Evolutionary conservation across 2,888 invertebrate species (phyloP), one percentile per base, ranked within the genome.

Genomic region (Chloroclystis v-ata): DNA sequence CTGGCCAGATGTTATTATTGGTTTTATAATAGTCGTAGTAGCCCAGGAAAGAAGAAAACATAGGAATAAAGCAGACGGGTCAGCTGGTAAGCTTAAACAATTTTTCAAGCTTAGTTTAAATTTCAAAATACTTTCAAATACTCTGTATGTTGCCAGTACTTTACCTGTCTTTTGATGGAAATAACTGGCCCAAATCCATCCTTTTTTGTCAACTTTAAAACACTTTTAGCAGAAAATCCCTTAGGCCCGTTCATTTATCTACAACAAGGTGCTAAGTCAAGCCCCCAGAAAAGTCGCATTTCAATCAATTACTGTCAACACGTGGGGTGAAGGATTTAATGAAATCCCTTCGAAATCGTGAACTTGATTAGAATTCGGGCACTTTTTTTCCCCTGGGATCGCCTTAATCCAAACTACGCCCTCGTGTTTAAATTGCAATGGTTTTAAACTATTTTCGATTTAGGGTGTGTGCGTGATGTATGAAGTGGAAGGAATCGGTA

Each of bases 301-400:
- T 82, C 83, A 82, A 85, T 86, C 85, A 80, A 84, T 84, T 81
- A 77, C 78, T 78, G 82, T 78, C 85, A 81, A 79, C 83, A 80
- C 76, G 75, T 70, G 74, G 84, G 83, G 84, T 75, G 79, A 75
- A 72, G 71, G 74, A 76, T 84, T 85, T 81, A 84, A 85, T 85
- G 78, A 83, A 82, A 78, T 80, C 79, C 76, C 78, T 66, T 67
- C 62, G 69, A 33, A 32, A 16, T 33, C 32, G 32, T 68, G 70
- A 71, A 75, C 72, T 76, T 77, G 80, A 82, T 59, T 81, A 75
- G 78, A 76, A 72, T 81, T 78, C 70, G 71, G 78, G 72, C 74
- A 76, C 74, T 79, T 78, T 77, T 79, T 74, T 71, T 78, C 80
- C 82, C 58, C 51, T 53, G 77, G 76, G 80, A 75, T 64, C 62